Base-by-base conservation (phyloP, 2,797 vertebrate genomes). In the Malacoctenus gilli region DNA sequence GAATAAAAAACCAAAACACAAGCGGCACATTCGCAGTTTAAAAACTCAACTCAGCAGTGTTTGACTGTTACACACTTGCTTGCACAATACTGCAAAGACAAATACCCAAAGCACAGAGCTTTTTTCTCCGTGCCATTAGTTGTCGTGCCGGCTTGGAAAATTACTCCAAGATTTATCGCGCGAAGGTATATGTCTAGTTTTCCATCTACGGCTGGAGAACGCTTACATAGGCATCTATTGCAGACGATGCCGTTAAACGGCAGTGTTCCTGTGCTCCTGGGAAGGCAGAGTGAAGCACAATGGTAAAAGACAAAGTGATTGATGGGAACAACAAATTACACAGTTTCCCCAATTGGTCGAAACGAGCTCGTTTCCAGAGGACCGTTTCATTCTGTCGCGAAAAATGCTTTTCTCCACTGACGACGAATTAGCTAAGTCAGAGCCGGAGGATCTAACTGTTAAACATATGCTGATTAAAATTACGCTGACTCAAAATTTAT, bases 111-210 rank as follows among this genome's bases (percentile, higher is more conserved):
- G 90, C 87, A 85, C 84, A 86, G 72, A 82, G 64, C 34, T 46
- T 85, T 46, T 85, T 88, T 72, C 77, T 64, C 68, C 72, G 36
- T 87, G 70, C 80, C 85, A 84, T 75, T 89, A 76, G 5, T n/a
- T 59, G 87, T 87, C 89, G 91, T 77, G 87, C 83, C 86, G 85
- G 82, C 82, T 85, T 68, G 49, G 79, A 89, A 90, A 92, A 92
- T 93, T 89, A 94, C 88, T 92, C 77, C 85, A 75, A 89, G 91
- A 93, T 87, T 92, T 93, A 94, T 88, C 91, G 88, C 88, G 76
- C 84, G 77, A 85, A 72, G 77, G 82, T 87, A 79, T 88, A 88
- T 82, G 89, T 91, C 87, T 93, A 83, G 88, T 92, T 94, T 94
- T 94, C 91, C 88, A 84, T 92, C 85, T 86, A 86, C 60, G 83